Evolutionary conservation across 2,888 invertebrate species (phyloP).

Genomic region (Drosophila testacea): DNA sequence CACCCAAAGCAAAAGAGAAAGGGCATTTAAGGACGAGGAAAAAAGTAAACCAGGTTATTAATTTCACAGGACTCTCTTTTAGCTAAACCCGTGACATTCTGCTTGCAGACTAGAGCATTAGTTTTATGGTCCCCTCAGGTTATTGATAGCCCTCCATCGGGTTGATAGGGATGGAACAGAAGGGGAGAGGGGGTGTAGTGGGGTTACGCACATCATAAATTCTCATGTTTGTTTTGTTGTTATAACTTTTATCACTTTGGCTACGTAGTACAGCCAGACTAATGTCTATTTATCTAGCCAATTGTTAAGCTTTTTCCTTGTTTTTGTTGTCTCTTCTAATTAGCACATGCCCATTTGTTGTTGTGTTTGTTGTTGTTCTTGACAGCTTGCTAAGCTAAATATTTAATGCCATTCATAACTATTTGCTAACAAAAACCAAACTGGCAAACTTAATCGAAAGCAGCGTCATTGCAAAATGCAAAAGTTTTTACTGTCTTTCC

Average conservation of each 20-base stretch:
- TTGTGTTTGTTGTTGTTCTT: conserved; percentile 3
- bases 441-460: conserved; percentile 56
- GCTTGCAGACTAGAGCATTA: conserved; percentile 59
- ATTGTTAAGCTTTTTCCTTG: conserved; percentile 40
- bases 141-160: conserved; percentile 63
- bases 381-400: conserved; percentile 57
- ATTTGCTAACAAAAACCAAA: conserved; percentile 40
- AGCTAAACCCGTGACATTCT: conserved; percentile 45
- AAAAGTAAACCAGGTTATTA: conserved; percentile 77
- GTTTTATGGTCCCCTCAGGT: conserved; percentile 67
- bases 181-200: background rate
- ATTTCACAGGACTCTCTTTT: conserved; percentile 59
- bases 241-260: conserved; percentile 63
- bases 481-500: conserved; percentile 28
- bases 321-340: conserved; percentile 53
- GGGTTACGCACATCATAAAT: conserved; percentile 67
- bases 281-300: conserved; percentile 46
- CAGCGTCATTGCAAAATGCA: conserved; percentile 30
- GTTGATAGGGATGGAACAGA: conserved; percentile 42
- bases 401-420: conserved; percentile 63
- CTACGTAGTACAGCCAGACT: conserved; percentile 18
- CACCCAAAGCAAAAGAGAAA: conserved; percentile 18
- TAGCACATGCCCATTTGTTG: conserved; percentile 39
- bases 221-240: conserved; percentile 64
- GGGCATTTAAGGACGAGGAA: conserved; percentile 24